Base-by-base conservation (phyloP, 2,797 vertebrate genomes). In the Octomys mimax region DNA sequence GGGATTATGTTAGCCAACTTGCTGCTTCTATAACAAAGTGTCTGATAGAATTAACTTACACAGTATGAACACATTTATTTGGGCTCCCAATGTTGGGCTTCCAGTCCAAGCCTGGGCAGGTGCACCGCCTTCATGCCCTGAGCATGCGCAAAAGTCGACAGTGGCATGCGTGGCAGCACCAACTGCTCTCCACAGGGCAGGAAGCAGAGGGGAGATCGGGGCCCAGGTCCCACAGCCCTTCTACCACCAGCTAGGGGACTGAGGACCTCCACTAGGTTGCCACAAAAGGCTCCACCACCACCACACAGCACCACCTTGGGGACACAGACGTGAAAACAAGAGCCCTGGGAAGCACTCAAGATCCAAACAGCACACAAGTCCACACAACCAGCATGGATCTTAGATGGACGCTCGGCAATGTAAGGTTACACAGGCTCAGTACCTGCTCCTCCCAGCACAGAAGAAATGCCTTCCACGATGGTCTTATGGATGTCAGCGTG, bases 371-470 rank as follows among this genome's bases (percentile, higher is more conserved):
- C 2, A 16, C 4, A 18, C 6, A 2, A 54, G 6, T 4, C 42
- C 26, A 4, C 16, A 11, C n/a, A 31, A 84, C 19, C 19, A 87
- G n/a, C 1, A 12, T 4, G 8, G 14, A 62, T 88, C 90, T 59
- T 49, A 61, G 22, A 70, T 33, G 16, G 22, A 2, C 22, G 19
- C 78, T 92, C 28, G 46, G 16, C 59, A n/a, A 39, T 5, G 7
- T 78, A 68, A 75, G 49, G 80, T 59, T 86, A 68, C 89, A 92
- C 1, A 1, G 21, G n/a, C 87, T 97, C 93, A 83, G 97, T 99
- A 99, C 99, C 99, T 99, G 98, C 96, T 92, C 97, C 86, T 73
- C 98, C 98, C 96, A 99, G 98, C 90, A 98, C 98, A 93, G 98
- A 98, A 59, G 95, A 91, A 91, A 99, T 97, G 90, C 98, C 98